Base-by-base conservation (phyloP, 1,140 invertebrate species). In the Holcopasites calliopsidis region DNA sequence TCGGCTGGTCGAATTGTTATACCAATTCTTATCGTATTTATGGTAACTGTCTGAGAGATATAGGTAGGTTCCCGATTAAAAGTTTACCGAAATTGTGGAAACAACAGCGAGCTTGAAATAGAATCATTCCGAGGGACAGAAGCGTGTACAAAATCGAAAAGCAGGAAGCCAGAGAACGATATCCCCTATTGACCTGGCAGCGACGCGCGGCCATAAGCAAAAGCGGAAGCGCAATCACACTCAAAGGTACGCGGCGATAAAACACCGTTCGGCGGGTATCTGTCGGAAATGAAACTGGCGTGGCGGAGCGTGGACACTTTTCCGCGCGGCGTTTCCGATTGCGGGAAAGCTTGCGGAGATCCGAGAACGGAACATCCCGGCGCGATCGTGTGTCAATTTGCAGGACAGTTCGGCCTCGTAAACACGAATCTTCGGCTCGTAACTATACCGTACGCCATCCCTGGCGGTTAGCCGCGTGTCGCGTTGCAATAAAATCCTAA, bases 401-500 rank as follows among this genome's bases (percentile, higher is more conserved):
- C 74, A 44, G 69, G 64, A 50, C 64, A 77, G 80, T 82, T 82
- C 77, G 42, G 57, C 75, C 79, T 77, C 79, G 80, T 82, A 82
- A 82, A 82, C 80, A 81, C 79, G 64, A 57, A 61, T 61, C 50
- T 57, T 61, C 35, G 31, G 33, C 35, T 55, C 77, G 60, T 80
- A 80, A 71, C 79, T 76, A n/a, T n/a, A n/a, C n/a, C n/a, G 40
- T 65, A 61, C 47, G 72, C 62, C 21, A 69, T 77, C 62, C 62
- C 50, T 55, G 64, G 69, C 75, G 79, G 74, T 80, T 80, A 73
- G 28, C 65, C 64, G 62, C 80, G 79, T 68, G 74, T 81, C 79
- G 54, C 73, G 66, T 62, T 40, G 80, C 80, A 80, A 82, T 81
- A 82, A 82, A 81, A 82, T 82, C 74, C 80, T 47, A 82, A 77